Evolutionary conservation across 2,888 invertebrate genomes (phyloP).

Genomic region (Galerucella nymphaeae): DNA sequence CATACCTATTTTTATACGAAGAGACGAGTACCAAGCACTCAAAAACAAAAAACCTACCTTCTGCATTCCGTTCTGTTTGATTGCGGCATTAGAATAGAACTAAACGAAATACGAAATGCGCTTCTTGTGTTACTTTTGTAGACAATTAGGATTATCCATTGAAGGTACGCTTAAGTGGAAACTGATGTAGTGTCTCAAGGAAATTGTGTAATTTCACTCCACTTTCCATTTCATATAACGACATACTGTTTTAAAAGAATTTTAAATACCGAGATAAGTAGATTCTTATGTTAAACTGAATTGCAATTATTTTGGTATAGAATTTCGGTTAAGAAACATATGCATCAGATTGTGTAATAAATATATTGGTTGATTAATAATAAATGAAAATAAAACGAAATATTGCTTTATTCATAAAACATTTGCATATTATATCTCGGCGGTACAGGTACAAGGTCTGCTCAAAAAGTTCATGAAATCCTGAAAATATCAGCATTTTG

Average conservation of each 20-base stretch:
- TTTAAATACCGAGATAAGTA: not conserved
- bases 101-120: constrained; percentile 2
- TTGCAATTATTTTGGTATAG: not conserved
- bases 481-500: too few relatives aligned
- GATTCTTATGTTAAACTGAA: constrained; percentile 1
- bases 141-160: constrained; percentile 30
- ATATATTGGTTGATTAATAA: too few relatives aligned
- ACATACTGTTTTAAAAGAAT: not conserved
- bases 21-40: not conserved
- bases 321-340: too few relatives aligned
- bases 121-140: constrained; percentile 16
- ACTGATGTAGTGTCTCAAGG: constrained; percentile 33
- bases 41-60: constrained; percentile 25
- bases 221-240: constrained; percentile 27
- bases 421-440: too few relatives aligned
- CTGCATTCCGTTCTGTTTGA: constrained; percentile 22
- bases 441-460: too few relatives aligned
- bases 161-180: constrained; percentile 34
- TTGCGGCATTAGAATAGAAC: constrained; percentile 21
- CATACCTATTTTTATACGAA: not conserved
- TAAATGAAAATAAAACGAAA: too few relatives aligned
- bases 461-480: too few relatives aligned
- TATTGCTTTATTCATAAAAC: too few relatives aligned
- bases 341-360: too few relatives aligned
- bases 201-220: constrained; percentile 29